Base-by-base conservation (phyloP, 2,797 vertebrate species). In the Tiaroga cobitis region DNA sequence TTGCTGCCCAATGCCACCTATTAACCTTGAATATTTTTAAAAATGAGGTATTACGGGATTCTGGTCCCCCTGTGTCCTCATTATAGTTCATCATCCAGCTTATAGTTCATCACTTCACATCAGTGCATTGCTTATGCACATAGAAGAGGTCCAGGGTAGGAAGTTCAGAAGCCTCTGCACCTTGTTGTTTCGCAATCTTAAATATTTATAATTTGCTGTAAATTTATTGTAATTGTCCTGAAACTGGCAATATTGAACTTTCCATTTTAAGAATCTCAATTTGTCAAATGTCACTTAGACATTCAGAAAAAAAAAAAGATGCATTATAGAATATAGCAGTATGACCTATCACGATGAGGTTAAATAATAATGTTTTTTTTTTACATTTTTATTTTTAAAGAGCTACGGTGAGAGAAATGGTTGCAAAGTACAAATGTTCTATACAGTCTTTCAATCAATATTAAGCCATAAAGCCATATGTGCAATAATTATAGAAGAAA, bases 21-120 rank as follows among this genome's bases (percentile, higher is more conserved):
- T 80, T 85, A 85, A 85, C 83, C 83, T 85, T 85, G 77, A 80
- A 39, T 54, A 85, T 85, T 78, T 80, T 85, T 85, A n/a, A 46
- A 85, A 85, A 85, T 80, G 1, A 80, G 77, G 54, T 85, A 80
- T 80, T 80, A 39, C 19, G 68, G 68, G 67, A 85, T 80, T 54
- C 43, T 51, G 68, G 68, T 85, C 56, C 83, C 83, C 83, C 68
- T 73, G 77, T 80, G 83, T 85, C 76, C 34, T 85, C 83, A 85
- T 85, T 85, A 85, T 49, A 80, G 65, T 79, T 80, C 77, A 49
- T 80, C 68, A 68, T 79, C 29, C 54, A 61, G 68, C 54, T 63
- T 73, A 59, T 46, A 70, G 75, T 73, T 65, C 82, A 67, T 67
- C 39, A 37, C 56, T 41, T 79, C 43, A 76, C 70, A 51, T 67